A percentile compares a stretch with the other conserved stretches of the same genome.
phyloP scores from a whole-genome alignment of 2,888 invertebrate species.

The Caenorhabditis japonica region DNA sequence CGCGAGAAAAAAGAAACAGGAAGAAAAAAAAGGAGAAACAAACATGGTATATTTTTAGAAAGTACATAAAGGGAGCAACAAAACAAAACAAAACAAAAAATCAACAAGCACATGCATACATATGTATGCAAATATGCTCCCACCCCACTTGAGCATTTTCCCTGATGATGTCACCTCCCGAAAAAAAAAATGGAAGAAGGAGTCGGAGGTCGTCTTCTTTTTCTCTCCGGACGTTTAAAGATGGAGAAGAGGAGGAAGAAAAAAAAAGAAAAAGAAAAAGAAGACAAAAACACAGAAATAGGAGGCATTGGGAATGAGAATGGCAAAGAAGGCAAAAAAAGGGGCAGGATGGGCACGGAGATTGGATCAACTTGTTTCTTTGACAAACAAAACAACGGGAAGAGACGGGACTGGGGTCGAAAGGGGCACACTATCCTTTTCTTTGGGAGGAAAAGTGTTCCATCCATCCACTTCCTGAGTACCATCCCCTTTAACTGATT shows the following conservation, averaged over 20 bases:
- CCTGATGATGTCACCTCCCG: slow-evolving; percentile 28
- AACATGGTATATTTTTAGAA: background rate
- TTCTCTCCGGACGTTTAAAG: slow-evolving; percentile 20
- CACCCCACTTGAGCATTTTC: too few species aligned
- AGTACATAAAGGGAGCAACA: background rate
- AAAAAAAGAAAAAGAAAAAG: slow-evolving; percentile 15
- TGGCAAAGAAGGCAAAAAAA: slow-evolving; percentile 20
- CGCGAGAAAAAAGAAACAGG: background rate
- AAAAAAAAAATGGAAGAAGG: slow-evolving; percentile 17
- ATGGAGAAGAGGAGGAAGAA: background rate
- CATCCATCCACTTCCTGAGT: background rate
- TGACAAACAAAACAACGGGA: slow-evolving; percentile 35
- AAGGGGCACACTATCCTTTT: too few species aligned
- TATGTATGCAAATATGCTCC: too few species aligned
- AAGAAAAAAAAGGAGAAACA: background rate
- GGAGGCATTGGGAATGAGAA: slow-evolving; percentile 13
- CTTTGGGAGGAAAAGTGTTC: slow-evolving; percentile 11
- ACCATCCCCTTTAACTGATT: slow-evolving; percentile 7
- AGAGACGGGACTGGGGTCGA: too few species aligned
- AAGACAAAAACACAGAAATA: slow-evolving; percentile 18
- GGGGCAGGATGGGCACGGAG: slow-evolving; percentile 1
- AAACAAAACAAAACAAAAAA: slow-evolving; percentile 5
- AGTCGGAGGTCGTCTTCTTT: slow-evolving; percentile 13
- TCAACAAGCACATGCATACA: slow-evolving; percentile 20
- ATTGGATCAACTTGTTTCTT: slow-evolving; percentile 53